Conservation (phyloP, 2,888 invertebrate species). For the Elegia similella region DNA sequence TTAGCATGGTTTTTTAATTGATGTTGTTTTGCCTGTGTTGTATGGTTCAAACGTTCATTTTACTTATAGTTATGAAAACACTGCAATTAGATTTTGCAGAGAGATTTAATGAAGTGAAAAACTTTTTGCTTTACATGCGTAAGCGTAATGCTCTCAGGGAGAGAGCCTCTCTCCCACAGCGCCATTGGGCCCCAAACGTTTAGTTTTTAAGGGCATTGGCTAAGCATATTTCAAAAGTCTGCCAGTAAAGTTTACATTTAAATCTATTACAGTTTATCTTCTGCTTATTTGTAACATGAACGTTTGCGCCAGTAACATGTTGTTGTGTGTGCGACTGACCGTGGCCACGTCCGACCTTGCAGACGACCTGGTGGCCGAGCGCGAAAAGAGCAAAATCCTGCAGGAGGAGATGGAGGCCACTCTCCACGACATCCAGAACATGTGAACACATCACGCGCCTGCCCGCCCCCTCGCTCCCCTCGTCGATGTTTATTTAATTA, state of each 20-base stretch:
- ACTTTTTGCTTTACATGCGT: too few species aligned
- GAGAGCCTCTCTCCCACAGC: too few species aligned
- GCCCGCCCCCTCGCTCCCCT: conserved; percentile 36
- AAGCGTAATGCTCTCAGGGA: too few species aligned
- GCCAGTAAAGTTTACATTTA: too few species aligned
- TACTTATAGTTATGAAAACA: background rate
- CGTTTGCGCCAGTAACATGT: conserved; percentile 44
- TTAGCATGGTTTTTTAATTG: conserved; percentile 66
- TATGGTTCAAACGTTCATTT: conserved; percentile 43
- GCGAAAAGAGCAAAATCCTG: conserved; percentile 97
- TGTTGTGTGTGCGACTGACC: conserved; percentile 70
- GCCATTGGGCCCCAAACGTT: background rate
- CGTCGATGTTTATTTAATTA: conserved; percentile 28
- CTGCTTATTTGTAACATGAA: conserved; percentile 22
- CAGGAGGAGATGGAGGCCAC: conserved; percentile 99
- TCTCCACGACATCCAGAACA: conserved; percentile 99
- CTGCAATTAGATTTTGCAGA: background rate
- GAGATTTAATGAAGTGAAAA: background rate
- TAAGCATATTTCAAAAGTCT: too few species aligned
- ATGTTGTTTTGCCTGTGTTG: conserved; percentile 65
- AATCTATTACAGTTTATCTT: too few species aligned
- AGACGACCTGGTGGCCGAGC: conserved; percentile 97
- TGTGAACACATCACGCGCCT: conserved; percentile 85
- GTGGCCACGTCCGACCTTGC: conserved; percentile 80
- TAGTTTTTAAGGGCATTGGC: background rate